Percentiles rank a stretch among this genome's conserved stretches.
Conservation (phyloP, 2,888 invertebrate species). For the Parochlus steinenii region DNA sequence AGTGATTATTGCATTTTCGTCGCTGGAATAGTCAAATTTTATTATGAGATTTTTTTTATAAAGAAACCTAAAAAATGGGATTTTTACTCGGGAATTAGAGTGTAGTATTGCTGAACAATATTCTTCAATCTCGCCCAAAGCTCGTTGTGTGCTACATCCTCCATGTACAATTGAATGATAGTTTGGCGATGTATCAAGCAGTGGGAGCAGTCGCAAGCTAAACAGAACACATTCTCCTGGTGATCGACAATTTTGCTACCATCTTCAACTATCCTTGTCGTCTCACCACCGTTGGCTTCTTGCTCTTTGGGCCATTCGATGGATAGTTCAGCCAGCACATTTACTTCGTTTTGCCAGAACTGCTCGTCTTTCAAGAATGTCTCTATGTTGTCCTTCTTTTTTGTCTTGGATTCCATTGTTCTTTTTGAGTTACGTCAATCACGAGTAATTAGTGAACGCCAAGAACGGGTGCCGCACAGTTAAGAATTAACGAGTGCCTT, state of each 20-base stretch:
- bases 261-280: background rate
- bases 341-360: conserved; percentile 8
- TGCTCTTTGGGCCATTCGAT: conserved; percentile 4
- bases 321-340: conserved; percentile 1
- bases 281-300: conserved; percentile 9
- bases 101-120: conserved; percentile 13
- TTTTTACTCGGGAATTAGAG: conserved; percentile 14
- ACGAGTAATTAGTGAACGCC: too few species aligned
- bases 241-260: conserved; percentile 5
- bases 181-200: conserved; percentile 29
- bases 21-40: conserved; percentile 2
- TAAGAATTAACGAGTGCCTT: too few species aligned
- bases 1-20: conserved; percentile 11
- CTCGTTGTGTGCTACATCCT: conserved; percentile 13
- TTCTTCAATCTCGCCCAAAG: conserved; percentile 14
- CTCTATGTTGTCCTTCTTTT: conserved; percentile 1
- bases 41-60: background rate
- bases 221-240: conserved; percentile 20
- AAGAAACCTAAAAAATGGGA: background rate
- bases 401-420: too few species aligned
- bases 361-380: conserved; percentile 4
- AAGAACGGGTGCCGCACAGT: too few species aligned
- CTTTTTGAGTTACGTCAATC: too few species aligned
- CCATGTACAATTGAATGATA: conserved; percentile 18
- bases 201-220: conserved; percentile 27